phyloP scores from a whole-genome alignment of 2,797 vertebrate genomes.

The Sebastes itinus region DNA sequence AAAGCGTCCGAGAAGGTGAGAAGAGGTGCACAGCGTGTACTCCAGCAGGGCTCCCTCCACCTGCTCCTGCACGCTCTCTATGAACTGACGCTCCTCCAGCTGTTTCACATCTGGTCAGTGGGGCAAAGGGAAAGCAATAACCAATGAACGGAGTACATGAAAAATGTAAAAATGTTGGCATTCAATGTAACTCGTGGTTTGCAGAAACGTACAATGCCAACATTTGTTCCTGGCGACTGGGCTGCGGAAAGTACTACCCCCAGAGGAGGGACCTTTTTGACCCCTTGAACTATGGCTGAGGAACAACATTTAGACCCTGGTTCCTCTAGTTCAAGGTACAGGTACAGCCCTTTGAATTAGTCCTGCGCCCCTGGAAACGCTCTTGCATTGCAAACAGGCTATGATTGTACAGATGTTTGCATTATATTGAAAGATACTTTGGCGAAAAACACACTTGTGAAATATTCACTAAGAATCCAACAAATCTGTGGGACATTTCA shows the following conservation, averaged over 20 bases:
- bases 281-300: background rate
- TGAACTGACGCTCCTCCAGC: conserved; percentile 87
- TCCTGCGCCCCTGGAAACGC: background rate
- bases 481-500: background rate
- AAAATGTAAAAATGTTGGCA: background rate
- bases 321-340: background rate
- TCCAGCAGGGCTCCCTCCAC: conserved; percentile 88
- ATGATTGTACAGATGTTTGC: background rate
- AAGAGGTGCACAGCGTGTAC: conserved; percentile 87
- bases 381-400: background rate
- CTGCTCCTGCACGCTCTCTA: conserved; percentile 90
- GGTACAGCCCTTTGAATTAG: background rate
- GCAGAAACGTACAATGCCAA: too few species aligned
- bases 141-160: background rate
- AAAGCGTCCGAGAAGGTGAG: conserved; percentile 86
- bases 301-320: background rate
- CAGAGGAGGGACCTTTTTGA: background rate
- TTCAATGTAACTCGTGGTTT: too few species aligned
- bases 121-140: background rate
- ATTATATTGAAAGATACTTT: background rate
- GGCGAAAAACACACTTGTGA: background rate
- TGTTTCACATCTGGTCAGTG: conserved; percentile 86
- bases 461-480: background rate
- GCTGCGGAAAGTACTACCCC: too few species aligned
- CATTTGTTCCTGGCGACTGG: too few species aligned